Evolutionary conservation across 2,113 vertebrate species (phyloP), one percentile per base, ranked within the genome.

Genomic region (Corythoichthys haematopterus): DNA sequence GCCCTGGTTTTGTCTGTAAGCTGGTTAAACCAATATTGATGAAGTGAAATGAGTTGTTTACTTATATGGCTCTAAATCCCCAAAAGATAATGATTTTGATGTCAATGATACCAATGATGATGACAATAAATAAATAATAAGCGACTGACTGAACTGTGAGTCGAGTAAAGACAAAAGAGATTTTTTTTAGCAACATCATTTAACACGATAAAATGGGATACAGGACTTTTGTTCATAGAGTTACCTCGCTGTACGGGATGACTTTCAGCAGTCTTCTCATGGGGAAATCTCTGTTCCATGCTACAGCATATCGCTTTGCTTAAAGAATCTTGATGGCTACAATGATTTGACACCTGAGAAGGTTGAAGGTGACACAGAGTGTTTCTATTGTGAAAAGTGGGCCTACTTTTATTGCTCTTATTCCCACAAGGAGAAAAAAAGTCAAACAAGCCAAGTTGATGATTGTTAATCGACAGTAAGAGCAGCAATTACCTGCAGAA

Each of bases 251-350:
- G 52, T 35, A 8, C 66, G 48, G 70, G 57, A 59, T 53, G 63
- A 56, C 60, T 72, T 64, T 62, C 69, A 74, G 64, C 76, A 66
- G 74, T 66, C 77, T 69, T 78, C 68, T 77, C 74, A 59, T 75
- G 80, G 86, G 87, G 87, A 87, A 90, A 87, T 76, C 87, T 86
- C 84, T 84, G 73, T 78, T 84, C 79, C 13, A 48, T 65, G 36
- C 68, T 28, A 28, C 20, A 28, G 20, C 45, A 62, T 85, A 66
- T 86, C 81, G 84, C 78, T 72, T 85, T 85, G 82, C 85, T 77
- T 71, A 69, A 83, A 70, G 74, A 70, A 77, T 79, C 78, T 43
- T 70, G 80, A 85, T 70, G 58, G 77, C 78, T 80, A 76, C 77
- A 69, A 74, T 66, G 84, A 89, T 80, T 70, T 80, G 86, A 89